These are phyloP conservation scores for Criorhina ranunculi DNA, from an alignment of 2,888 invertebrate species.

Conservation along the genomic window DNA sequence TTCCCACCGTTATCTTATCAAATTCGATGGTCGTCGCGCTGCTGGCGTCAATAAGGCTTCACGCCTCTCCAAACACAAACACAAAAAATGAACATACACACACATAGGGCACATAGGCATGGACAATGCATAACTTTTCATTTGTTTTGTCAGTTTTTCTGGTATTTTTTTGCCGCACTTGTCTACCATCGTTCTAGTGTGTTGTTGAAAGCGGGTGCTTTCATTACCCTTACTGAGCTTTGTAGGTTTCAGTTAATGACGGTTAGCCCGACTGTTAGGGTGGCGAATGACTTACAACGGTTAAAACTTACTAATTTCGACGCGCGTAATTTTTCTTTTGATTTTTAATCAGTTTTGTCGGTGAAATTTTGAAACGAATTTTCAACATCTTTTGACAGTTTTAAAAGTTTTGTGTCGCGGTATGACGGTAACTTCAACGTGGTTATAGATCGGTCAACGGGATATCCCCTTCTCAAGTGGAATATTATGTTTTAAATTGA, in stretches of 20 bases:
- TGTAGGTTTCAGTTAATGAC: slow-evolving; percentile 59
- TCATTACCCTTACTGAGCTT: slow-evolving; percentile 46
- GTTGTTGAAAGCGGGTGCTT: slow-evolving; percentile 34
- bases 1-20: slow-evolving; percentile 52
- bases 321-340: background rate
- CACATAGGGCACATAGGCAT: no score
- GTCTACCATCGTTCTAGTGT: slow-evolving; percentile 1
- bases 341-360: slow-evolving; percentile 7
- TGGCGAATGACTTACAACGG: slow-evolving; percentile 30
- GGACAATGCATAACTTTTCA: background rate
- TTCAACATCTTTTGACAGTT: background rate
- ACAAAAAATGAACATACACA: slow-evolving; percentile 2
- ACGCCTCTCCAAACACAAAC: slow-evolving; percentile 48
- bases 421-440: no score
- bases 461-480: no score
- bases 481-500: no score
- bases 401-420: background rate
- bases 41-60: slow-evolving; percentile 32
- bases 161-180: background rate
- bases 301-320: background rate
- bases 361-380: background rate
- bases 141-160: slow-evolving; percentile 44
- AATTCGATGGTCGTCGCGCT: background rate
- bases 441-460: no score
- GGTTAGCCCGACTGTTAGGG: slow-evolving; percentile 46